Conservation (phyloP, 2,888 invertebrate species). For the Odontomyia ornata region DNA sequence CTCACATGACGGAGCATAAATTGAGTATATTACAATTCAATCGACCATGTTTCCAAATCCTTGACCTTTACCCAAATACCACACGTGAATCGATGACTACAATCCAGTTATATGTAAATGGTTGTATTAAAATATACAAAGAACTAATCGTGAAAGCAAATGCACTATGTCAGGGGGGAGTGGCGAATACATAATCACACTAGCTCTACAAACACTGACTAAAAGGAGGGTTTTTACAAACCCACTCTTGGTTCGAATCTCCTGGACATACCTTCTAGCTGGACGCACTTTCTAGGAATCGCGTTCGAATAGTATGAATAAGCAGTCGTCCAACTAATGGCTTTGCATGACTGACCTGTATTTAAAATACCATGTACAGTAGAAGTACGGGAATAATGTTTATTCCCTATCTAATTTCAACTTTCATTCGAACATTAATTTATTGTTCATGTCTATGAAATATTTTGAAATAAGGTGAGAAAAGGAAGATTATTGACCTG, state of each 20-base stretch:
- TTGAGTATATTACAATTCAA: background rate
- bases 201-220: no score
- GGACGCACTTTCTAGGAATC: no score
- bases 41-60: background rate
- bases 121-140: no score
- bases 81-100: background rate
- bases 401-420: background rate
- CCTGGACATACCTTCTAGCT: no score
- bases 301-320: no score
- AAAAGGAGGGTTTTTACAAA: no score
- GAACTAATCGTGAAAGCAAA: no score
- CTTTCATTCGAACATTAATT: background rate
- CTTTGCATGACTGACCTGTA: slow-evolving; percentile 1
- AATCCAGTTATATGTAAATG: no score
- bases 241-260: no score
- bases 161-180: no score
- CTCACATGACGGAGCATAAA: no score
- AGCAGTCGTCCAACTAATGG: background rate
- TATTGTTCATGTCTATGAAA: background rate
- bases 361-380: background rate
- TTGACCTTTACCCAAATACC: slow-evolving; percentile 7
- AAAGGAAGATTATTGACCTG: slow-evolving; percentile 5
- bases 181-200: no score
- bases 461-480: background rate
- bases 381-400: background rate